phyloP scores from a whole-genome alignment of 2,113 vertebrate species.

The Gobiocypris rarus region DNA sequence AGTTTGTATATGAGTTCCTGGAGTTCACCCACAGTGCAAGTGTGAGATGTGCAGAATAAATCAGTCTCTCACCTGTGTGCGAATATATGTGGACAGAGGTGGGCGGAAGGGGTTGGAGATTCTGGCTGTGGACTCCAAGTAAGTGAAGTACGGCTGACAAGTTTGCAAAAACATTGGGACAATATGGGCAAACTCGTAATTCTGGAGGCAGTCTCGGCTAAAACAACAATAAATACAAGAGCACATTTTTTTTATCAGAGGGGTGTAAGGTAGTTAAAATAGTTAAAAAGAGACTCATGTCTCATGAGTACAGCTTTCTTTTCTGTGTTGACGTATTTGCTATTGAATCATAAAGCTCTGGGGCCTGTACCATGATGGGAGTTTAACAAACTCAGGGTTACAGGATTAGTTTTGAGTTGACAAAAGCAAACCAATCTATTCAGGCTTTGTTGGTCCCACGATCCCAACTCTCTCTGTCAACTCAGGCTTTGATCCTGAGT shows the following conservation, averaged over 20 bases:
- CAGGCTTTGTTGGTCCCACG: too few species aligned
- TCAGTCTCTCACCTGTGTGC: conserved; percentile 67
- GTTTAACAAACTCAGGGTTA: too few species aligned
- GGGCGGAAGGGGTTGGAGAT: conserved; percentile 51
- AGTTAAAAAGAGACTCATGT: too few species aligned
- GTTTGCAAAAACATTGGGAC: conserved; percentile 74
- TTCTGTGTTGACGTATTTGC: too few species aligned
- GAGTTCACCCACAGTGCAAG: not conserved
- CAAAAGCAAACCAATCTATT: too few species aligned
- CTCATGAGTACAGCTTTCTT: too few species aligned
- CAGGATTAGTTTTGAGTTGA: too few species aligned
- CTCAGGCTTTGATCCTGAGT: too few species aligned
- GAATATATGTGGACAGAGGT: conserved; percentile 62
- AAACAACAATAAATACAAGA: conserved; percentile 47
- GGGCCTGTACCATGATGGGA: too few species aligned
- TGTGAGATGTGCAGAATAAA: not conserved
- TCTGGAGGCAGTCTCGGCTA: conserved; percentile 68
- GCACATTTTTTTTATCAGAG: not conserved
- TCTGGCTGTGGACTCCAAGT: conserved; percentile 77
- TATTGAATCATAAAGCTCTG: too few species aligned
- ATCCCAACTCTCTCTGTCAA: too few species aligned
- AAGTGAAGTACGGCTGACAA: conserved; percentile 80
- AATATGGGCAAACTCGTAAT: conserved; percentile 66
- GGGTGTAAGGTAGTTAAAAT: too few species aligned
- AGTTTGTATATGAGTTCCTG: not conserved